Conservation (phyloP, 2,797 vertebrate genomes). For the Yasuhikotakia modesta region DNA sequence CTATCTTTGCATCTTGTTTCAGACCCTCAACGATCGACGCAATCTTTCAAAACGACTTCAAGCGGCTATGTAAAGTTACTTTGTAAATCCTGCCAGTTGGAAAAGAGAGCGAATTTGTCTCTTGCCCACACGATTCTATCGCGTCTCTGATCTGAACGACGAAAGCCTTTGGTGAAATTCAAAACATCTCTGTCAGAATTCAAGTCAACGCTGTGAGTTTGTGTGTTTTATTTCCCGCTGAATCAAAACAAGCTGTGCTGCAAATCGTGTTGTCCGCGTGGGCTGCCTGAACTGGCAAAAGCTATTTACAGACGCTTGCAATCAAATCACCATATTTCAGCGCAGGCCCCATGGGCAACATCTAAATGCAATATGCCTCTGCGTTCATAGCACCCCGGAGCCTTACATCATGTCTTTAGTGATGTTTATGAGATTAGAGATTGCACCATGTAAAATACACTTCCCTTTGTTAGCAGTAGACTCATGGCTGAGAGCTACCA, state of each 20-base stretch:
- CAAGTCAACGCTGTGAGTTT: not conserved
- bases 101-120: constrained; percentile 17
- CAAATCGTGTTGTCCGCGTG: constrained; percentile 55
- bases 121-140: constrained; percentile 24
- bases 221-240: constrained; percentile 40
- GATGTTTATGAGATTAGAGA: constrained; percentile 47
- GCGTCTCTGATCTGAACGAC: constrained; percentile 39
- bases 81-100: constrained; percentile 16
- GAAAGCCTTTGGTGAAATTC: constrained; percentile 37
- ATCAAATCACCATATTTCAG: constrained; percentile 52
- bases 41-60: constrained; percentile 8
- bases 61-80: constrained; percentile 13
- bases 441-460: constrained; percentile 30
- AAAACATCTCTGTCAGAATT: constrained; percentile 36
- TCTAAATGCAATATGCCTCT: constrained; percentile 46
- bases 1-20: constrained; percentile 25
- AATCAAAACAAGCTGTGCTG: constrained; percentile 57
- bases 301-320: constrained; percentile 54
- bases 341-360: constrained; percentile 37
- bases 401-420: constrained; percentile 57
- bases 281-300: constrained; percentile 27
- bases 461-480: not conserved
- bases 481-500: constrained; percentile 38
- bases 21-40: constrained; percentile 7
- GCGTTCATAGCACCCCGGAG: constrained; percentile 45